phyloP scores from a whole-genome alignment of 2,113 vertebrate species.

The Cinclus cinclus region DNA sequence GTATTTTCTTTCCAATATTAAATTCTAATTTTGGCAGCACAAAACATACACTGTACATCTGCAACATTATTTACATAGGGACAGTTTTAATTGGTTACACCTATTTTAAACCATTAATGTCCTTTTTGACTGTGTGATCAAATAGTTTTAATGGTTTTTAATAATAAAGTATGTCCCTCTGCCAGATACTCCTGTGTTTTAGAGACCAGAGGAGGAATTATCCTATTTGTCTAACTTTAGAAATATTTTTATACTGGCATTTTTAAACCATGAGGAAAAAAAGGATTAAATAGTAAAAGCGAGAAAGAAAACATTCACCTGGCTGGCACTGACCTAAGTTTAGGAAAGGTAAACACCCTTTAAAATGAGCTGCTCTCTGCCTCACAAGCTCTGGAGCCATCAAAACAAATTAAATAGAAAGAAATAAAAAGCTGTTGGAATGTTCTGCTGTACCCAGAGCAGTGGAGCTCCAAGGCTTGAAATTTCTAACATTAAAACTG shows the following conservation, averaged over 20 bases:
- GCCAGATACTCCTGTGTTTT: background rate
- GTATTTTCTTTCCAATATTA: background rate
- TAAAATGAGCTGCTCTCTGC: background rate
- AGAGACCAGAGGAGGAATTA: background rate
- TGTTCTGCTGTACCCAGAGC: background rate
- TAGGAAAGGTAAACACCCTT: background rate
- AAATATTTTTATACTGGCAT: background rate
- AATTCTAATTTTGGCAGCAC: background rate
- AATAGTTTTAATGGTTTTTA: background rate
- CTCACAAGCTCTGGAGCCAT: background rate
- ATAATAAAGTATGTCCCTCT: background rate
- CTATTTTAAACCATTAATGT: background rate
- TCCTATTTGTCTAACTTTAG: background rate
- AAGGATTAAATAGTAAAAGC: background rate
- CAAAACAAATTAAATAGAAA: background rate
- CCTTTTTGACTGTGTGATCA: background rate
- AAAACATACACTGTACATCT: background rate
- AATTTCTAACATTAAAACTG: slow-evolving; percentile 21
- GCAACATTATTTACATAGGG: background rate
- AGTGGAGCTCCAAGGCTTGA: background rate
- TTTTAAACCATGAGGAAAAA: background rate
- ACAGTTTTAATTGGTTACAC: background rate
- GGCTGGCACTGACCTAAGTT: background rate
- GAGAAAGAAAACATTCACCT: background rate
- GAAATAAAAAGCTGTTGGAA: background rate